Percentiles rank a stretch among this genome's conserved stretches.
Evolutionary conservation across 2,113 vertebrate species (phyloP).

Genomic region (Trematocara nigrifrons): DNA sequence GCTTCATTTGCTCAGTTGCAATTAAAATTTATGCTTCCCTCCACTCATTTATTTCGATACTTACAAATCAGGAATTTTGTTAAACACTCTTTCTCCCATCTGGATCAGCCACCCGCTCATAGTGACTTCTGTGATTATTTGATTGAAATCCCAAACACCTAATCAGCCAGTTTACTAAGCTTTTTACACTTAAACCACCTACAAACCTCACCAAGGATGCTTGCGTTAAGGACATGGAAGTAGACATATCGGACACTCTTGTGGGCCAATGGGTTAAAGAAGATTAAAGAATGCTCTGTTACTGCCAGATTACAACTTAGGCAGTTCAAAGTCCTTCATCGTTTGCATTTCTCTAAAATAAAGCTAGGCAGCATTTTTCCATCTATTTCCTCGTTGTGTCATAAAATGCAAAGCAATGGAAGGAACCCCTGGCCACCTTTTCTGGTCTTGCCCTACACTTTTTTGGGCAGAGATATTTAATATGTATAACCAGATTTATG

Average conservation of each 20-base stretch:
- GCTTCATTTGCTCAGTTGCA: not conserved
- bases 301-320: not conserved
- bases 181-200: not conserved
- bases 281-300: not conserved
- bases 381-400: not conserved
- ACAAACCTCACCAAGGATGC: not conserved
- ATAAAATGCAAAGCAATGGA: not conserved
- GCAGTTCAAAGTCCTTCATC: not conserved
- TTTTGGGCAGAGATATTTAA: not conserved
- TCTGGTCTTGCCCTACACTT: not conserved
- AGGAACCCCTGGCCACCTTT: not conserved
- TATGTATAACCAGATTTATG: not conserved
- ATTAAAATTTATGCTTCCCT: not conserved
- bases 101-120: not conserved
- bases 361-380: not conserved
- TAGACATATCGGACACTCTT: not conserved
- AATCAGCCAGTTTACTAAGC: not conserved
- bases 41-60: not conserved
- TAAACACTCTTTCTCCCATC: not conserved
- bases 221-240: not conserved
- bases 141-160: not conserved
- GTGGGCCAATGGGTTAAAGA: not conserved
- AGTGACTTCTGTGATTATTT: not conserved
- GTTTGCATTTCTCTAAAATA: not conserved
- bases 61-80: not conserved